Evolutionary conservation across 2,797 vertebrate species (phyloP), one percentile per base, ranked within the genome.

Genomic region (Pterois miles): DNA sequence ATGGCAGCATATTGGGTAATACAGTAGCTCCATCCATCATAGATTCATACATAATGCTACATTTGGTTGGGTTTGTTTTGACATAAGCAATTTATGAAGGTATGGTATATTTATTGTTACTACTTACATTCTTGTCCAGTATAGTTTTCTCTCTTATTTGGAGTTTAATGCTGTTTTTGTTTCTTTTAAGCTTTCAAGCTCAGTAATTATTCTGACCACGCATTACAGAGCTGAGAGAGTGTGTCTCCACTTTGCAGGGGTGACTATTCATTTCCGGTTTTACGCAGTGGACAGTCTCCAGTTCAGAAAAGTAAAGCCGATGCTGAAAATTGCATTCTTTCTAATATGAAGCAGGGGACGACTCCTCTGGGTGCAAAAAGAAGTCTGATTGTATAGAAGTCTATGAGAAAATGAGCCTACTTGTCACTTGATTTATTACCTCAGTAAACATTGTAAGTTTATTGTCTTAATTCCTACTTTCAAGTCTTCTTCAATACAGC

Each of bases 151-250:
- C 23, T 40, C 11, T 52, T 12, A 13, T 66, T 54, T 58, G 8
- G 27, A 2, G 3, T 46, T 34, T 53, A 36, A 76, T 36, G 8
- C 5, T 78, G 36, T 6, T 53, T 70, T 54, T 31, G 29, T 54
- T 8, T 65, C 33, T 74, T 78, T 74, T 58, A 20, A 46, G 43
- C 43, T 18, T 46, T 46, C 8, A 75, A 53, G 31, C 56, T 59
- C 43, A 43, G 25, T 68, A 65, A 80, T 23, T 56, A 48, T 36
- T 78, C 14, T 57, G 60, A 80, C 65, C 54, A 8, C 53, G 34
- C 53, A 33, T 59, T 16, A 74, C 25, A 65, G 65, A 12, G 27
- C 65, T 69, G 43, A 46, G 71, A 65, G 20, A 64, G 60, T 25
- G 13, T 78, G 38, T 27, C 20, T 63, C 31, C 0, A 1, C n/a